Percentiles rank a stretch among this genome's conserved stretches.
Evolutionary conservation across 2,113 vertebrate species (phyloP).

Genomic region (Alethe castanea): DNA sequence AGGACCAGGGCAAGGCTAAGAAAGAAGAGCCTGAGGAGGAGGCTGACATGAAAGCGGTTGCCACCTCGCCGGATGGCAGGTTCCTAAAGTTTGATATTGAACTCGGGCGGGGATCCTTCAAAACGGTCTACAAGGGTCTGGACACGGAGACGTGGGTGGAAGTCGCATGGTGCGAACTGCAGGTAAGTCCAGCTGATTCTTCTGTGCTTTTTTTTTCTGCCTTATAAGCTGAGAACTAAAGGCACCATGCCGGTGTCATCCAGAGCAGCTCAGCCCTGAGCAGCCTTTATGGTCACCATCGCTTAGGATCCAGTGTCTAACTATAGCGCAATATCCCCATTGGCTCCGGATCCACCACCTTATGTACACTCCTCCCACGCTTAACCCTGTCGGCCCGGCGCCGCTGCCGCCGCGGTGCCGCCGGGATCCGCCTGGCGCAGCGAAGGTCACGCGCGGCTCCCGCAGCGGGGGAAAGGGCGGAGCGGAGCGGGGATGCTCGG

Average conservation of each 20-base stretch:
- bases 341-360: slow-evolving; percentile 42
- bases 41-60: slow-evolving; percentile 90
- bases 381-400: slow-evolving; percentile 31
- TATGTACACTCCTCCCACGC: slow-evolving; percentile 46
- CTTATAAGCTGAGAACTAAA: not conserved
- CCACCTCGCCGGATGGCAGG: slow-evolving; percentile 91
- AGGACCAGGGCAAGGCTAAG: slow-evolving; percentile 71
- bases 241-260: not conserved
- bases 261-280: not conserved
- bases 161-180: slow-evolving; percentile 98
- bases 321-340: slow-evolving; percentile 57
- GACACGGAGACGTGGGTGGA: slow-evolving; percentile 99
- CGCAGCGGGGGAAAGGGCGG: not conserved
- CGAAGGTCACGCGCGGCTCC: not conserved
- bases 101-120: slow-evolving; percentile 95
- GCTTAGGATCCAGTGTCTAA: slow-evolving; percentile 56
- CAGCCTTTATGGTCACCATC: slow-evolving; percentile 37
- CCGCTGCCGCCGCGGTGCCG: too few species aligned
- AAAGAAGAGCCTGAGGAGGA: slow-evolving; percentile 93
- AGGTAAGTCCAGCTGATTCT: slow-evolving; percentile 79
- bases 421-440: not conserved
- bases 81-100: slow-evolving; percentile 99
- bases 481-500: not conserved
- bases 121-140: slow-evolving; percentile 97
- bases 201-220: not conserved